Percentiles rank a stretch among this genome's conserved stretches.
These are phyloP conservation scores for Caligus rogercresseyi DNA, from an alignment of 1,140 invertebrate genomes.

Conservation along the genomic window DNA sequence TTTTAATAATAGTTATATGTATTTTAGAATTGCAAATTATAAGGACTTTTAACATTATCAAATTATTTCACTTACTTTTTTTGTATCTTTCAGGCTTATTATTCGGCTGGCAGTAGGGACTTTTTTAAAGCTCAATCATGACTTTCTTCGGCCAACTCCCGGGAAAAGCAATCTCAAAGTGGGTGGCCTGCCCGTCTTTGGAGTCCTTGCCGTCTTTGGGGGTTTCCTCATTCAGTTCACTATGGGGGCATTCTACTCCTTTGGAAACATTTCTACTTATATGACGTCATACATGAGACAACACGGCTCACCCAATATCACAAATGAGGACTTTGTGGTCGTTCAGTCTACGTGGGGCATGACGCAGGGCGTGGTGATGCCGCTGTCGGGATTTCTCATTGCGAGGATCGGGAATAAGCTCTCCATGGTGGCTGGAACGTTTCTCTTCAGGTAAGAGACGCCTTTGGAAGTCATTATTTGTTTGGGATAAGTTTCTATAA, in stretches of 20 bases:
- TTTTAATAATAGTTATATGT: no score
- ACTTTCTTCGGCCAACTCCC: neutral
- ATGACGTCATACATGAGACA: conserved; percentile 21
- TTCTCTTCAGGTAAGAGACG: conserved; percentile 1
- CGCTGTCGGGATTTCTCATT: conserved; percentile 18
- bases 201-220: conserved; percentile 22
- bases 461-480: neutral
- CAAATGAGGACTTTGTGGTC: conserved; percentile 18
- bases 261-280: conserved; percentile 23
- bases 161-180: neutral
- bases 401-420: conserved; percentile 4
- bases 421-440: conserved; percentile 1
- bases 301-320: conserved; percentile 20
- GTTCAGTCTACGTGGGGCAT: conserved; percentile 19
- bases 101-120: no score
- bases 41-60: no score
- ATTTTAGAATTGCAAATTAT: no score
- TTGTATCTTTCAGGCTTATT: no score
- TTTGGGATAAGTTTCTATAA: no score
- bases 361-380: conserved; percentile 18
- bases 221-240: conserved; percentile 25
- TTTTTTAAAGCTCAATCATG: no score
- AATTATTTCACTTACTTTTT: no score
- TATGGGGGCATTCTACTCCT: conserved; percentile 24
- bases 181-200: conserved; percentile 1